These are phyloP conservation scores for Zosterops hypoxanthus DNA, from an alignment of 2,113 vertebrate species.

Conservation along the genomic window DNA sequence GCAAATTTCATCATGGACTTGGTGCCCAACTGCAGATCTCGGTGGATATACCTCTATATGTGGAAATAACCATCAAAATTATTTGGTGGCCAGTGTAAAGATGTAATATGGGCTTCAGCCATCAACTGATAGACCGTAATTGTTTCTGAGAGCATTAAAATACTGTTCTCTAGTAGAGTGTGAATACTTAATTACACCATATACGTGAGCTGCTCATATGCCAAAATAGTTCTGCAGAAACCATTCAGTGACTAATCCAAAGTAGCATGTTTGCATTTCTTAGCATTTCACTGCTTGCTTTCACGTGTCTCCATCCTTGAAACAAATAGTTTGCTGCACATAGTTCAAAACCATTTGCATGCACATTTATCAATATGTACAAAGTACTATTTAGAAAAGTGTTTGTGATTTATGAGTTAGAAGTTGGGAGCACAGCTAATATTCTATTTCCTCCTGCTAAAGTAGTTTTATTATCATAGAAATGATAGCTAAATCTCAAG, in stretches of 20 bases:
- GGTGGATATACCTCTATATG: neutral
- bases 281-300: neutral
- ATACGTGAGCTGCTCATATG: neutral
- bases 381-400: neutral
- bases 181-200: neutral
- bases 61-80: neutral
- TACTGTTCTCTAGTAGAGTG: neutral
- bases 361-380: neutral
- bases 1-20: neutral
- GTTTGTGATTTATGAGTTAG: neutral
- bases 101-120: neutral
- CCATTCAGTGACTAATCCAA: neutral
- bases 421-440: neutral
- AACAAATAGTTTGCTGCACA: neutral
- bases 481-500: neutral
- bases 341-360: neutral
- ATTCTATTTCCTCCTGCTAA: neutral
- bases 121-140: neutral
- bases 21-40: neutral
- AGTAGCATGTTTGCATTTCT: neutral
- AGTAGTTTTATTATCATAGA: neutral
- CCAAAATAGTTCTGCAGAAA: slow-evolving; percentile 4
- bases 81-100: neutral
- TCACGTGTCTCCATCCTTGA: neutral
- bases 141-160: neutral